Conservation (phyloP, 2,113 vertebrate species). For the Albula goreensis region DNA sequence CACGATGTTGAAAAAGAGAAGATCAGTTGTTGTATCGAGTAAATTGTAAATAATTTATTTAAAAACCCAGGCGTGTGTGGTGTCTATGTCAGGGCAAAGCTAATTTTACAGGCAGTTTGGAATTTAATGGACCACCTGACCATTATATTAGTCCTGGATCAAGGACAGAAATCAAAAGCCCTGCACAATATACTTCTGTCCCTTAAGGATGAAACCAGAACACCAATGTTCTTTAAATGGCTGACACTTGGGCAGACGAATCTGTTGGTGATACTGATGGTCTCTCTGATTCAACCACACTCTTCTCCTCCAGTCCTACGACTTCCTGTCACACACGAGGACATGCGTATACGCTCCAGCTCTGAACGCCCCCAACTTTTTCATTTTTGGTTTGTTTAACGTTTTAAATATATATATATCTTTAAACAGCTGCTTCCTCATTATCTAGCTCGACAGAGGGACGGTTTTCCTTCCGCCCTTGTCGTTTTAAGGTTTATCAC, state of each 20-base stretch:
- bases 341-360: neutral
- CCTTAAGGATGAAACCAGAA: neutral
- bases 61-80: too few species aligned
- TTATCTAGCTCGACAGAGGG: constrained; percentile 1
- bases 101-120: too few species aligned
- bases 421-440: neutral
- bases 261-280: neutral
- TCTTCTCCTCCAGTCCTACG: neutral
- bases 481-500: neutral
- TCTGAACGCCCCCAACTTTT: neutral
- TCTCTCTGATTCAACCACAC: neutral
- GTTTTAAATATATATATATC: neutral
- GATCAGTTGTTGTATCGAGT: too few species aligned
- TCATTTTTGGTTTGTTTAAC: neutral
- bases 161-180: neutral
- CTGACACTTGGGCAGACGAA: too few species aligned
- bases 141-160: too few species aligned
- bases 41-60: too few species aligned
- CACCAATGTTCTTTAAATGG: too few species aligned
- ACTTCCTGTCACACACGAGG: neutral
- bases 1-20: too few species aligned
- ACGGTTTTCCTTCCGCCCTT: neutral
- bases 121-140: too few species aligned
- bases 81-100: too few species aligned
- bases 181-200: neutral